Percentiles rank a stretch among this genome's conserved stretches.
Evolutionary conservation across 2,113 vertebrate genomes (phyloP).

Genomic region (Gasterosteus nipponicus): DNA sequence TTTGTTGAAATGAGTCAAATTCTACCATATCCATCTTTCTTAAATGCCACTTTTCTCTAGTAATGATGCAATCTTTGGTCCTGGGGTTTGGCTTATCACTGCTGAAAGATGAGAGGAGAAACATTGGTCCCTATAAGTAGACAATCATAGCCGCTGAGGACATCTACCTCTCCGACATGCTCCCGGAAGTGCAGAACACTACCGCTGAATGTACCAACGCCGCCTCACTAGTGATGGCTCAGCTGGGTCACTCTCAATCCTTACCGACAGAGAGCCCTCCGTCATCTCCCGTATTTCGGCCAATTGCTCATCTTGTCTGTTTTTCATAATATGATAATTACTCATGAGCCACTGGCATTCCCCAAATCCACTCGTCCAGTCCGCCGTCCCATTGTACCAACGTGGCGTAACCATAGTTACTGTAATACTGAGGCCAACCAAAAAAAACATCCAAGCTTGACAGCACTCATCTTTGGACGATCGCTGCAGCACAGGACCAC

Average conservation of each 20-base stretch:
- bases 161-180: constrained; percentile 70
- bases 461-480: constrained; percentile 49
- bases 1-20: constrained; percentile 2
- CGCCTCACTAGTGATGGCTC: constrained; percentile 80
- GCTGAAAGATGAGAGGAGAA: constrained; percentile 56
- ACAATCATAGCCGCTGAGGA: constrained; percentile 75
- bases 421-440: constrained; percentile 33
- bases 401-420: constrained; percentile 68
- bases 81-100: constrained; percentile 30
- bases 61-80: constrained; percentile 14
- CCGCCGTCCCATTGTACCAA: constrained; percentile 39
- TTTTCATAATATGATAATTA: constrained; percentile 44
- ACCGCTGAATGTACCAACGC: constrained; percentile 75
- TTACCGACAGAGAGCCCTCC: constrained; percentile 45
- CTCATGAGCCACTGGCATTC: constrained; percentile 46
- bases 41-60: constrained; percentile 35
- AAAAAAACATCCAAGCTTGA: constrained; percentile 34
- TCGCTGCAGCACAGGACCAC: constrained; percentile 53
- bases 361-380: constrained; percentile 38
- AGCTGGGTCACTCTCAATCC: constrained; percentile 55
- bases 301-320: constrained; percentile 53
- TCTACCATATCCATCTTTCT: constrained; percentile 40
- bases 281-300: constrained; percentile 59
- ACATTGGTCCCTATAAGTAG: constrained; percentile 63
- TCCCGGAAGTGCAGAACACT: constrained; percentile 72